Conservation (phyloP, 2,888 invertebrate species). For the Andricus curvator region DNA sequence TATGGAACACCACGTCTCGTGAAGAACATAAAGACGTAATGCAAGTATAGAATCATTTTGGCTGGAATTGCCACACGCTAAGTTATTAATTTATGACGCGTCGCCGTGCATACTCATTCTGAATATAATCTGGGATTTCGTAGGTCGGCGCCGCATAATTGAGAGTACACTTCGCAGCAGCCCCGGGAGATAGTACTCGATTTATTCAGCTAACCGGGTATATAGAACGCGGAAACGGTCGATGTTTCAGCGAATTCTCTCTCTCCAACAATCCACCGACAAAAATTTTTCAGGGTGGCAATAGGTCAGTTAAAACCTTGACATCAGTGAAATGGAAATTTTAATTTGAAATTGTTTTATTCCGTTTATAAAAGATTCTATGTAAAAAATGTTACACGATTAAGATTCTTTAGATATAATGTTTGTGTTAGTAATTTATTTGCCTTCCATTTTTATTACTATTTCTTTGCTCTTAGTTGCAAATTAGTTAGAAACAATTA, state of each 20-base stretch:
- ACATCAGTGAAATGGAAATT: too few relatives aligned
- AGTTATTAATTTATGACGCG: slow-evolving; percentile 58
- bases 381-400: too few relatives aligned
- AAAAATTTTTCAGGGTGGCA: neutral
- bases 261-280: neutral
- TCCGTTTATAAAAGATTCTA: too few relatives aligned
- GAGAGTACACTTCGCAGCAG: slow-evolving; percentile 52
- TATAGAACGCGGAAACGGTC: slow-evolving; percentile 56
- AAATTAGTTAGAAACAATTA: too few relatives aligned
- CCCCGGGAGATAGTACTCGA: slow-evolving; percentile 55
- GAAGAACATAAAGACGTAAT: slow-evolving; percentile 28
- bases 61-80: slow-evolving; percentile 50
- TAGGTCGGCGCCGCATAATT: slow-evolving; percentile 55
- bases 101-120: slow-evolving; percentile 55
- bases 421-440: too few relatives aligned
- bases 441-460: too few relatives aligned
- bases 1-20: neutral
- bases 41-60: slow-evolving; percentile 14
- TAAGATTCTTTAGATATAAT: too few relatives aligned
- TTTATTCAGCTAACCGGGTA: slow-evolving; percentile 56
- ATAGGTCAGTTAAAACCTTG: too few relatives aligned
- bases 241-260: slow-evolving; percentile 55
- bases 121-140: slow-evolving; percentile 59
- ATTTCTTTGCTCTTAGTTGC: too few relatives aligned
- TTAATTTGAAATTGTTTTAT: too few relatives aligned